Base-by-base conservation (phyloP, 2,113 vertebrate species). In the Alces alces region DNA sequence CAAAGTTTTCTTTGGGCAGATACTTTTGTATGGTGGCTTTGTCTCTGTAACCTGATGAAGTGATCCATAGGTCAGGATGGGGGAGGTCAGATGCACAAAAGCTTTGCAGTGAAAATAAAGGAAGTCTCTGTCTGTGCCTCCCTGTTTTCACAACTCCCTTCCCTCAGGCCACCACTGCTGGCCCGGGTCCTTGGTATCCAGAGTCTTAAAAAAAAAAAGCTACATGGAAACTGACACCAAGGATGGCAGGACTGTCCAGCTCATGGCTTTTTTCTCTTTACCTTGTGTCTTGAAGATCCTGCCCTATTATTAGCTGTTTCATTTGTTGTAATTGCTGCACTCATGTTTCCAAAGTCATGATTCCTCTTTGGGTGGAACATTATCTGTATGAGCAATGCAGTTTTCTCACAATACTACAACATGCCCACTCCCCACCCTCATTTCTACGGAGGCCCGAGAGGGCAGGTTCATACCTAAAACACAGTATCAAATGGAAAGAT, bases 1-100 rank as follows among this genome's bases (percentile, higher is more conserved):
- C 36, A 70, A 95, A 73, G 82, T 13, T n/a, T 47, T 91, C 82
- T 85, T 33, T 39, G n/a, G 36, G 16, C 50, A 33, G 45, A 78
- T 54, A 45, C 52, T 94, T 87, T 45, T 50, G n/a, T 85, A 57
- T 57, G 80, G 73, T n/a, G 14, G 54, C 86, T 96, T 86, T 87
- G 61, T 78, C 73, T 93, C 39, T 78, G 27, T 50, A 86, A 39
- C 50, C 91, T 54, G 28, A 90, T 94, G 7, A 86, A 87, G 5
- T 50, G n/a, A 86, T 19, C 15, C 16, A 52, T 28, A 76, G 0
- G 2, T 4, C 70, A 76, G 17, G 13, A 45, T 23, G 6, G 15
- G 4, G 28, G 33, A 66, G 50, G 8, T 10, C 4, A 50, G 57
- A 47, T 30, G 27, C 33, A 92, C 55, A 64, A 58, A 90, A 73